Conservation (phyloP, 2,113 vertebrate genomes). For the Mormyrus iriodes region DNA sequence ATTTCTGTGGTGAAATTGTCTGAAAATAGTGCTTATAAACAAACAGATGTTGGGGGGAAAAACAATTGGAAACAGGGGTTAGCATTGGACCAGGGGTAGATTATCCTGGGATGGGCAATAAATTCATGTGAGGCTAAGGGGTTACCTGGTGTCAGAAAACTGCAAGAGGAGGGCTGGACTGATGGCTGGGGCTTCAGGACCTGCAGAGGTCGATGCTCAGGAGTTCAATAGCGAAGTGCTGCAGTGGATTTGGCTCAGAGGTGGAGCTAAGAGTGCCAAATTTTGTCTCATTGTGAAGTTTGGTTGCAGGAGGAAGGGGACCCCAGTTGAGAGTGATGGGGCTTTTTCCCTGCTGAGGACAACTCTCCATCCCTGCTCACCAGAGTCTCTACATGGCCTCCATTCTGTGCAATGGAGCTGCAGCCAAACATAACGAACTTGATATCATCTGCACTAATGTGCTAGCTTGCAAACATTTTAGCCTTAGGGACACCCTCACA, state of each 20-base stretch:
- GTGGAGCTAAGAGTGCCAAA: not conserved
- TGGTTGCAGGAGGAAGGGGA: not conserved
- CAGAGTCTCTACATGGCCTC: not conserved
- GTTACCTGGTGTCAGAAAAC: not conserved
- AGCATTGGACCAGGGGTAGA: not conserved
- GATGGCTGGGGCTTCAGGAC: not conserved
- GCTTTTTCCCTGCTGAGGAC: not conserved
- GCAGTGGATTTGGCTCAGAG: not conserved
- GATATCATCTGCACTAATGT: not conserved
- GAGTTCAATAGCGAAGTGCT: not conserved
- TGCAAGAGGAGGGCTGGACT: not conserved
- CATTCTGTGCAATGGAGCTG: not conserved
- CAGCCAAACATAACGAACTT: not conserved
- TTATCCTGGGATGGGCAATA: not conserved
- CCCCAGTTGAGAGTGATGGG: no score
- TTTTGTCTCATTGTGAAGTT: not conserved
- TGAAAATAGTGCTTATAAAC: not conserved
- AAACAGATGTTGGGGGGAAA: not conserved
- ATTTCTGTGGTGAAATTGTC: slow-evolving; percentile 2
- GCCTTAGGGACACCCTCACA: not conserved
- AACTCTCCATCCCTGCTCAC: not conserved
- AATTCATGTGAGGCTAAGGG: not conserved
- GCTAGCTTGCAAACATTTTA: not conserved
- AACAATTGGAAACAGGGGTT: not conserved
- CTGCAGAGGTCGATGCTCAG: not conserved